Percentiles rank a stretch among this genome's conserved stretches.
phyloP scores from a whole-genome alignment of 1,140 invertebrate species.

The Rhagoletis pomonella region DNA sequence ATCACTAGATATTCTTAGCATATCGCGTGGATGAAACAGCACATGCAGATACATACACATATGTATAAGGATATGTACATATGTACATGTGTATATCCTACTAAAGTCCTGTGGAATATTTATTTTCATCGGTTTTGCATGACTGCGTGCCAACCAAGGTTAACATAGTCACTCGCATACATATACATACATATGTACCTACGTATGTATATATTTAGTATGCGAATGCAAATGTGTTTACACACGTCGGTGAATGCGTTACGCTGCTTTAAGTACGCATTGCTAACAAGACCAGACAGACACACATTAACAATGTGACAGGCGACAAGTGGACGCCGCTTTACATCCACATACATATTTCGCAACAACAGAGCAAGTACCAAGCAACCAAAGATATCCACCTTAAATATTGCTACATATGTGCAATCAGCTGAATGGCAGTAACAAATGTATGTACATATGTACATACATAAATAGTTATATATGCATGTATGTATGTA shows the following conservation, averaged over 20 bases:
- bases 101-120: not conserved
- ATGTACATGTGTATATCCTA: not conserved
- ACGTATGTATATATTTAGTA: not conserved
- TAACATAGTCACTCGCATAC: not conserved
- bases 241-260: not conserved
- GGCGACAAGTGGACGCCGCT: slow-evolving; percentile 28
- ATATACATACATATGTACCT: not conserved
- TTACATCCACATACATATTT: not conserved
- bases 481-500: not conserved
- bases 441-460: not conserved
- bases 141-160: not conserved
- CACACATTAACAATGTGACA: not conserved
- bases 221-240: not conserved
- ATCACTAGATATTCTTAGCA: too few relatives aligned
- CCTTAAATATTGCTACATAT: not conserved
- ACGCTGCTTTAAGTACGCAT: not conserved
- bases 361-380: not conserved
- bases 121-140: slow-evolving; percentile 29
- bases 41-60: too few relatives aligned
- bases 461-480: not conserved
- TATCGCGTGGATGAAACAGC: too few relatives aligned
- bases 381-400: not conserved
- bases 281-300: not conserved
- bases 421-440: not conserved
- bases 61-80: not conserved